Base-by-base conservation (phyloP, 1,140 invertebrate species). In the Sarcophaga bullata region DNA sequence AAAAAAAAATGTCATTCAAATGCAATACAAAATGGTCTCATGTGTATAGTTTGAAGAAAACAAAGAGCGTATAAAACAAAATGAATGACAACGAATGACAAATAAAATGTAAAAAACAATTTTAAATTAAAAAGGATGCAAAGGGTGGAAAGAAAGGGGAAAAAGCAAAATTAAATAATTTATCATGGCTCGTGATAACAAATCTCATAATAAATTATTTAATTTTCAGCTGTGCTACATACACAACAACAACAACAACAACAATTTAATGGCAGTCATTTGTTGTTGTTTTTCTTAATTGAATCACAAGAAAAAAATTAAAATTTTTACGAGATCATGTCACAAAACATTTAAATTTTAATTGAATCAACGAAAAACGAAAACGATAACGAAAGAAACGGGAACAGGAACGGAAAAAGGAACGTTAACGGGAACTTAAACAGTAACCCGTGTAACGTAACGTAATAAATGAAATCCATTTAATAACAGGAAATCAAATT, bases 11-110 rank as follows among this genome's bases (percentile, higher is more conserved):
- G 75, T 52, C 15, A 78, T 78, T 37, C 25, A 50, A 50, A 78
- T 10, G 19, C 25, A 17, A 78, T 17, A 78, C 25, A 19, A 78
- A 52, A 78, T 50, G n/a, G 75, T 78, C 75, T 50, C 75, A 78
- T 78, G 48, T 52, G 75, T 62, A 58, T 54, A 46, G 52, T 48
- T 76, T 47, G 62, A 82, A 17, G 68, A 78, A 62, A 62, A 62
- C 6, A 62, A 62, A 17, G 17, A 25, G n/a, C n/a, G n/a, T n/a
- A n/a, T n/a, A n/a, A n/a, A n/a, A 72, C 6, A 25, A 19, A 72
- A 72, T 8, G 19, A 72, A 19, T 19, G 6, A 48, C 9, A 47
- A 75, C 1, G 25, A 68, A 68, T 10, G 62, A 15, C 62, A 73
- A 78, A 78, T 25, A 5, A 68, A 68, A 68, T 68, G 1, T 25